Conservation (phyloP, 2,113 vertebrate species). For the Syrrhaptes paradoxus region DNA sequence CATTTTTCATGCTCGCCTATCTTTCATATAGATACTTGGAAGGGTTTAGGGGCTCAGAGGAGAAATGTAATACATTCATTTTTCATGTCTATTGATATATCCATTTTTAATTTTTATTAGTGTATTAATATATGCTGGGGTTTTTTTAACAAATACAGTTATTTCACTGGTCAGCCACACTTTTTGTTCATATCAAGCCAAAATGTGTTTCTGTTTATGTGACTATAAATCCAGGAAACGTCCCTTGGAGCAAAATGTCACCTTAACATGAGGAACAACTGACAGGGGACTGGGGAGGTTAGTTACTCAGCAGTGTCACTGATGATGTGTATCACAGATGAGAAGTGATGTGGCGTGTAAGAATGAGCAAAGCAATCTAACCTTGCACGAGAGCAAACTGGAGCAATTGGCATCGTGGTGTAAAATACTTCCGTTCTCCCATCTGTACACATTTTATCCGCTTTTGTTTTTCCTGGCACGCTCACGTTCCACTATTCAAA, state of each 20-base stretch:
- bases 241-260: background rate
- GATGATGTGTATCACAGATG: background rate
- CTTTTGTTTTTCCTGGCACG: background rate
- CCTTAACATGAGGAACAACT: background rate
- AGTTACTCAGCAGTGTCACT: background rate
- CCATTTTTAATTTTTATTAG: background rate
- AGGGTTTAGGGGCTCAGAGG: background rate
- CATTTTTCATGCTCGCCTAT: background rate
- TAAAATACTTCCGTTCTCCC: background rate
- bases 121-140: background rate
- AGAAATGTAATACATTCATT: background rate
- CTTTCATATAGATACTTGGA: background rate
- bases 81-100: background rate
- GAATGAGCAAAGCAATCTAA: background rate
- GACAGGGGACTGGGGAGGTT: background rate
- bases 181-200: background rate
- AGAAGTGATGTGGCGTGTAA: background rate
- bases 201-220: fast-evolving
- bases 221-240: background rate
- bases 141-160: background rate
- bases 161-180: background rate
- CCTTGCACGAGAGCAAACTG: background rate
- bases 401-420: fast-evolving
- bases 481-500: background rate
- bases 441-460: fast-evolving